Percentiles rank a stretch among this genome's conserved stretches.
phyloP scores from a whole-genome alignment of 2,888 invertebrate species.

The Orchestes rusci region DNA sequence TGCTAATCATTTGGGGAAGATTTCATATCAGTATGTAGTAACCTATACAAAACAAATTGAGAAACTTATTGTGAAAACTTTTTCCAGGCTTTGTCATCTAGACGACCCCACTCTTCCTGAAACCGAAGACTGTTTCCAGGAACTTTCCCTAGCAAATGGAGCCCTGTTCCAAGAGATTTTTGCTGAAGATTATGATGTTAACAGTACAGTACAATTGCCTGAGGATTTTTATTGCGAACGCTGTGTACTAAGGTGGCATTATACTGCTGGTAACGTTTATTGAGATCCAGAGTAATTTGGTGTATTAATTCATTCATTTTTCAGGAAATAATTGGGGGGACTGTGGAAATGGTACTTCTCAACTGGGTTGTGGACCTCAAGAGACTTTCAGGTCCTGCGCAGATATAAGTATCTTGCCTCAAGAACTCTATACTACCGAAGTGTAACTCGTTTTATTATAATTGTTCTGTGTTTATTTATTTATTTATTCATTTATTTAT shows the following conservation, averaged over 20 bases:
- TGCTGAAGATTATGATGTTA: constrained; percentile 26
- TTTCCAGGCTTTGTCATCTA: constrained; percentile 35
- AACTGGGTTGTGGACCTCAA: constrained; percentile 38
- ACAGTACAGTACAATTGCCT: constrained; percentile 40
- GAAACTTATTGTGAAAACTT: not conserved
- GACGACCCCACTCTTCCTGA: constrained; percentile 37
- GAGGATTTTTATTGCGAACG: constrained; percentile 41
- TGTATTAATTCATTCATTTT: constrained; percentile 11
- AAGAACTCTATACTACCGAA: too few relatives aligned
- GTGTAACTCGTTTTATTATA: too few relatives aligned
- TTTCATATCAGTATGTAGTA: constrained; percentile 33
- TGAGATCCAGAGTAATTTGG: not conserved
- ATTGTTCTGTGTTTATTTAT: too few relatives aligned
- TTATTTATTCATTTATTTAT: too few relatives aligned
- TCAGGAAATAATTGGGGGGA: constrained; percentile 39
- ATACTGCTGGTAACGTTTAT: constrained; percentile 14
- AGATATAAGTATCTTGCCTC: constrained; percentile 34
- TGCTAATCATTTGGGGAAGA: constrained; percentile 41
- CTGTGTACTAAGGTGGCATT: constrained; percentile 46
- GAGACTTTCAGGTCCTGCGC: constrained; percentile 40
- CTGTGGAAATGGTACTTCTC: constrained; percentile 34
- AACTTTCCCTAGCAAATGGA: constrained; percentile 37
- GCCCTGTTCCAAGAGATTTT: constrained; percentile 21
- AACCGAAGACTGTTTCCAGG: constrained; percentile 44
- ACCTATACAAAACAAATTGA: not conserved